Evolutionary conservation across 2,888 invertebrate species (phyloP), one percentile per base, ranked within the genome.

Genomic region (Colostygia pectinataria): DNA sequence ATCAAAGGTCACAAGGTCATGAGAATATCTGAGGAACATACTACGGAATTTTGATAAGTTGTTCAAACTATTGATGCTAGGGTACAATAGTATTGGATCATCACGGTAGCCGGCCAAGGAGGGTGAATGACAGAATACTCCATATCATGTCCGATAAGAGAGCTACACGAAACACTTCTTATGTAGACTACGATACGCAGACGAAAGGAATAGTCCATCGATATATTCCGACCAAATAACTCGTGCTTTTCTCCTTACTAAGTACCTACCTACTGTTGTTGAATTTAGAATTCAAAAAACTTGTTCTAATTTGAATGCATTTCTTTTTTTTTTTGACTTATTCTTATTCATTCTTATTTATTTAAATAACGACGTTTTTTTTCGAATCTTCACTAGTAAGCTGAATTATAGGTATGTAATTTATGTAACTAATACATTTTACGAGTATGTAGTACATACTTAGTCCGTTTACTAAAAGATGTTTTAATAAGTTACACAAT

Each of bases 101-200:
- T 38, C 57, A 57, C 20, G 20, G 20, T 5, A 3, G 56, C 62
- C 57, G 63, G 59, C 50, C 63, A 71, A 76, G 69, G 67, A 79
- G 77, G 70, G 73, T 68, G 74, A 79, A 78, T 83, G 81, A 85
- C 78, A 77, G n/a, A 55, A 48, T 55, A 50, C 20, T 10, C 50
- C 70, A 84, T 86, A 88, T 87, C 83, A 61, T 75, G 83, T 34
- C 78, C 80, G 88, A 88, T 87, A 87, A 85, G 71, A 63, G 39
- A 65, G 71, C 70, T 64, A 68, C 75, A 81, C 76, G 57, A 69
- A 64, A 57, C 58, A 66, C 74, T 74, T 76, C 74, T 80, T 80
- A 83, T 77, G 80, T 77, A 78, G 47, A 68, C 71, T 68, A n/a
- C n/a, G n/a, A n/a, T n/a, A n/a, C n/a, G 67, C 63, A 71, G 72